Conservation (phyloP, 2,113 vertebrate species). For the Odontophorus gujanensis region DNA sequence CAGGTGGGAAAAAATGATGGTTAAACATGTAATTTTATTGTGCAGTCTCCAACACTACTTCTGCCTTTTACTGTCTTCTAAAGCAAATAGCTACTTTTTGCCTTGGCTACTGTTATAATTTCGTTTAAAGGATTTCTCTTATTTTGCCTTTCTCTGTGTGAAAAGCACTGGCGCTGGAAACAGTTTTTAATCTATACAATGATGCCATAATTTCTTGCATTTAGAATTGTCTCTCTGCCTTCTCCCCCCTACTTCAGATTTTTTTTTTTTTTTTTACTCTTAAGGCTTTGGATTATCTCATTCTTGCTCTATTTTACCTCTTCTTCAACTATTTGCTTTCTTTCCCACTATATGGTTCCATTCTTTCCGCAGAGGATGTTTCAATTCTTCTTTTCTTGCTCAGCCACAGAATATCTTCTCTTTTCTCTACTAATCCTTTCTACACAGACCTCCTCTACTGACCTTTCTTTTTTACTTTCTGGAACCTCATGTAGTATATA, state of each 20-base stretch:
- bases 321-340: neutral
- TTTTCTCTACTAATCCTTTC: neutral
- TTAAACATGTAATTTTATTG: neutral
- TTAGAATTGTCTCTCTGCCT: slow-evolving; percentile 29
- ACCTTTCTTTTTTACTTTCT: neutral
- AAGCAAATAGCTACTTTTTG: slow-evolving; percentile 1
- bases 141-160: neutral
- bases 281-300: slow-evolving; percentile 30
- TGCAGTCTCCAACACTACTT: neutral
- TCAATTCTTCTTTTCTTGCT: neutral
- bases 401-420: neutral
- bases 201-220: slow-evolving; percentile 2
- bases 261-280: neutral
- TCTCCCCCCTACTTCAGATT: neutral
- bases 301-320: neutral
- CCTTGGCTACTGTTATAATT: neutral
- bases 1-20: neutral
- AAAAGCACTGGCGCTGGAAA: neutral
- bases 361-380: neutral
- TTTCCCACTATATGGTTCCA: slow-evolving; percentile 1
- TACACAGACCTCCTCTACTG: neutral
- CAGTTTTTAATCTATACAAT: slow-evolving; percentile 5
- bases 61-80: neutral
- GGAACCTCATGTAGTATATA: neutral
- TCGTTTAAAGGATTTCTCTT: slow-evolving; percentile 29